A percentile compares a stretch with the other conserved stretches of the same genome.
Conservation (phyloP, 37 sponge, comb jelly and placozoan genomes). For the Petrosia ficiformis region DNA sequence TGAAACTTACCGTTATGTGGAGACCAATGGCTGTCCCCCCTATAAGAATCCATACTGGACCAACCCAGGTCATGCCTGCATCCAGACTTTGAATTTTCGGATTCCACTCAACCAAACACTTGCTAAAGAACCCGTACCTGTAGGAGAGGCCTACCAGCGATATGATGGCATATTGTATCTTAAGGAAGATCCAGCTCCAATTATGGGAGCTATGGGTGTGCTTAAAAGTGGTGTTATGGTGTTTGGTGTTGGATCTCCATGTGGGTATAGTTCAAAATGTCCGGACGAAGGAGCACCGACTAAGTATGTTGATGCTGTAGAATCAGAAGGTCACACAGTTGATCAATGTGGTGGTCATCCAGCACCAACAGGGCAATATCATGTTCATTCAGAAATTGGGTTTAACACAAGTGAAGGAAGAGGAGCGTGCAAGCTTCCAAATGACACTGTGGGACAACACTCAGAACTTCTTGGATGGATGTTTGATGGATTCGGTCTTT, state of each 20-base stretch:
- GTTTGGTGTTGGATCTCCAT: conserved; percentile 74
- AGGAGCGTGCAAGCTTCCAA: conserved; percentile 33
- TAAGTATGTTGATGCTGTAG: conserved; percentile 68
- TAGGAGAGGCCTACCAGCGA: conserved; percentile 18
- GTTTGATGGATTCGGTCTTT: conserved; percentile 72
- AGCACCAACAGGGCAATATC: conserved; percentile 40
- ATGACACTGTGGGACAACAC: conserved; percentile 50
- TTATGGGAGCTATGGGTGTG: conserved; percentile 59
- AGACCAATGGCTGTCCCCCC: conserved; percentile 48
- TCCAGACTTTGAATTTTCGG: conserved; percentile 4
- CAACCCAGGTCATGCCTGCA: conserved; percentile 48
- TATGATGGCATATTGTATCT: conserved; percentile 53
- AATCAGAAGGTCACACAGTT: conserved; percentile 67
- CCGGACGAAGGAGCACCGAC: conserved; percentile 49
- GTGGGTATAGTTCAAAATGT: conserved; percentile 61
- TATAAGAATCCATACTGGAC: conserved; percentile 57
- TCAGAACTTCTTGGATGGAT: conserved; percentile 66
- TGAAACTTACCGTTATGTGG: conserved; percentile 23
- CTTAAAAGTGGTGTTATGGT: conserved; percentile 57
- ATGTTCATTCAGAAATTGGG: conserved; percentile 49
- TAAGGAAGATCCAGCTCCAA: conserved; percentile 56
- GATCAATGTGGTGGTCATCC: conserved; percentile 70
- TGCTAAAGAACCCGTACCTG: conserved; percentile 35
- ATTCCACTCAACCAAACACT: conserved; percentile 34
- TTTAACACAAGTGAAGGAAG: conserved; percentile 15